A percentile compares a stretch with the other conserved stretches of the same genome.
Evolutionary conservation across 2,113 vertebrate genomes (phyloP).

Genomic region (Psettodes erumei): DNA sequence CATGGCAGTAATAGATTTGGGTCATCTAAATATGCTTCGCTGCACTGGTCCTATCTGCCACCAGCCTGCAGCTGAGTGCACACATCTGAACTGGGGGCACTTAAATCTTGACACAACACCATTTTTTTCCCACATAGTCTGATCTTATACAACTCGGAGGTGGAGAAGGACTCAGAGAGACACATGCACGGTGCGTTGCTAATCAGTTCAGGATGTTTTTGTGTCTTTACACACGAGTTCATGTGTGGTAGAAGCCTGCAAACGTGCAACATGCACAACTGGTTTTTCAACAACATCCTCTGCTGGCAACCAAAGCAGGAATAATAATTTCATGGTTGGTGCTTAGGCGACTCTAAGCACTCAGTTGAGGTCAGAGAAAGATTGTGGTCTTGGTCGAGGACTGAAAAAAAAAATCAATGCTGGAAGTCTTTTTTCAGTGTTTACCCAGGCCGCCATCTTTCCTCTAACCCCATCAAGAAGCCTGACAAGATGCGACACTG

Average conservation of each 20-base stretch:
- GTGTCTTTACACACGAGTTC: neutral
- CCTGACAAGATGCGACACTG: neutral
- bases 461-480: neutral
- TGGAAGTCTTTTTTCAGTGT: neutral
- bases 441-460: conserved; percentile 13
- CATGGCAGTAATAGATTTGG: neutral
- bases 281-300: neutral
- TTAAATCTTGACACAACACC: neutral
- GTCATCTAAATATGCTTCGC: conserved; percentile 10
- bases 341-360: neutral
- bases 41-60: neutral
- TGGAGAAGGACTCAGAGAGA: conserved; percentile 19
- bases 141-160: conserved; percentile 16
- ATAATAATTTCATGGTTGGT: conserved; percentile 2
- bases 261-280: neutral
- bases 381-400: conserved; percentile 6
- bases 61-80: neutral
- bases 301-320: conserved; percentile 5
- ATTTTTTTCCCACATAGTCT: conserved; percentile 43
- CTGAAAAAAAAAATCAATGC: neutral
- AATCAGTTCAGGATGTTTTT: neutral
- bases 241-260: neutral
- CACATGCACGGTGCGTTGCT: neutral
- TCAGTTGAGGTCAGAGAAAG: conserved; percentile 7
- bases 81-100: conserved; percentile 5